Evolutionary conservation across 1,140 invertebrate species (phyloP), one percentile per base, ranked within the genome.

Genomic region (Cataglyphis hispanica): DNA sequence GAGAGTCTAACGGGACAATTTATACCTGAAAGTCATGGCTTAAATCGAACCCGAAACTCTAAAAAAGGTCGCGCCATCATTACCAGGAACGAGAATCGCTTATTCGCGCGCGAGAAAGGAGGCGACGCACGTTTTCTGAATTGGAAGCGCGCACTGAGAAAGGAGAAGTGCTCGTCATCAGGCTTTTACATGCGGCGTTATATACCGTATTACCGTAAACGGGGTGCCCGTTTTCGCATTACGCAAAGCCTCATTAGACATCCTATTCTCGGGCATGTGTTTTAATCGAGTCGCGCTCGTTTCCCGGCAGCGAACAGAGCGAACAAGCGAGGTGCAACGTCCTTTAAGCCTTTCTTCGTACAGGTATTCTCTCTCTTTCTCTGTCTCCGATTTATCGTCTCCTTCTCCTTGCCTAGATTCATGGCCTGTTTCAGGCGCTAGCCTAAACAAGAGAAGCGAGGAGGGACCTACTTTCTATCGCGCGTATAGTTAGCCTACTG

Each of bases 391-490:
- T 27, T 46, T 13, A 2, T 46, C n/a, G n/a, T n/a, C 43, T 50
- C 46, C 46, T 50, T 50, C 69, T 27, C 37, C 64, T 61, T 46
- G 58, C 64, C 46, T 58, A 61, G 86, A 69, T 83, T 83, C 63
- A 75, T 37, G 37, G 66, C 63, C 56, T 69, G 86, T 87, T 87
- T 85, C 81, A 77, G 19, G 43, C 56, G 46, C 61, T 69, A 66
- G 70, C 37, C 31, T 16, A 76, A 89, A 72, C 72, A 84, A 86
- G 85, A 90, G 89, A 81, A 81, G 85, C 86, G 81, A 89, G 88
- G 90, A 89, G 89, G 90, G 91, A 92, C 92, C 93, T 93, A 94
- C 93, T 94, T 94, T 94, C 93, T 93, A 93, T 85, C 81, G 46
- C 16, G 46, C 16, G 85, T 90, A n/a, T n/a, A 91, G 93, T 91